Conservation (phyloP, 2,113 vertebrate genomes). For the Nerophis lumbriciformis region DNA sequence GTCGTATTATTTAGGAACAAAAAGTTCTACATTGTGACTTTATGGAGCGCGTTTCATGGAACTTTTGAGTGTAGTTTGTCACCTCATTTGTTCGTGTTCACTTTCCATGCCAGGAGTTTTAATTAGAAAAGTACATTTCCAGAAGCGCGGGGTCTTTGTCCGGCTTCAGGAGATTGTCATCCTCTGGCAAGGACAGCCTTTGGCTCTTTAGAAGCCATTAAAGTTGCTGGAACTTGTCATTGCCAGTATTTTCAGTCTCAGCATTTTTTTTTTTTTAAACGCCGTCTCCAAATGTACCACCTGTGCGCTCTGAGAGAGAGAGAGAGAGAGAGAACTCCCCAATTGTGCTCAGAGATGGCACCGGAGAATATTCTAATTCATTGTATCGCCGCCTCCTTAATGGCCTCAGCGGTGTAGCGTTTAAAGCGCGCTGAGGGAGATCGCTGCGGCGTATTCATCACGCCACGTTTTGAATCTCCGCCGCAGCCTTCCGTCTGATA, state of each 20-base stretch:
- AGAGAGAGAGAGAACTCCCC: constrained; percentile 8
- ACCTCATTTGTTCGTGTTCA: background rate
- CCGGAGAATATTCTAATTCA: constrained; percentile 60
- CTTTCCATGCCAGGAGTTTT: background rate
- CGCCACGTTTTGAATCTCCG: constrained; percentile 37
- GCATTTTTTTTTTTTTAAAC: constrained; percentile 52
- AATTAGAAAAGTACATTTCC: background rate
- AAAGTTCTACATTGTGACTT: too few relatives aligned
- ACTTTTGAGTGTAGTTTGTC: background rate
- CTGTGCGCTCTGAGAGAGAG: constrained; percentile 14
- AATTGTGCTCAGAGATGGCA: constrained; percentile 39
- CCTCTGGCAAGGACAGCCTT: background rate
- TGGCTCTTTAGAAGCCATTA: constrained; percentile 24
- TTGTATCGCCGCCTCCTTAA: constrained; percentile 63
- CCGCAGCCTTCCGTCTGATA: constrained; percentile 22
- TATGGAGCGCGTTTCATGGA: too few relatives aligned
- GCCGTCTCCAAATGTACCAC: constrained; percentile 45
- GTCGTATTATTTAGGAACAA: too few relatives aligned
- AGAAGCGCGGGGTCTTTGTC: background rate
- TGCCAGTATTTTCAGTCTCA: constrained; percentile 49
- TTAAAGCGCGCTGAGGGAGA: constrained; percentile 60
- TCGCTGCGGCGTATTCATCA: constrained; percentile 56
- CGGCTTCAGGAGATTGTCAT: background rate
- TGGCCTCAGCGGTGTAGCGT: constrained; percentile 64
- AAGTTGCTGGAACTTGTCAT: constrained; percentile 49